These are phyloP conservation scores for Hemicrepidius hirtus DNA, from an alignment of 2,888 invertebrate genomes.

Conservation along the genomic window DNA sequence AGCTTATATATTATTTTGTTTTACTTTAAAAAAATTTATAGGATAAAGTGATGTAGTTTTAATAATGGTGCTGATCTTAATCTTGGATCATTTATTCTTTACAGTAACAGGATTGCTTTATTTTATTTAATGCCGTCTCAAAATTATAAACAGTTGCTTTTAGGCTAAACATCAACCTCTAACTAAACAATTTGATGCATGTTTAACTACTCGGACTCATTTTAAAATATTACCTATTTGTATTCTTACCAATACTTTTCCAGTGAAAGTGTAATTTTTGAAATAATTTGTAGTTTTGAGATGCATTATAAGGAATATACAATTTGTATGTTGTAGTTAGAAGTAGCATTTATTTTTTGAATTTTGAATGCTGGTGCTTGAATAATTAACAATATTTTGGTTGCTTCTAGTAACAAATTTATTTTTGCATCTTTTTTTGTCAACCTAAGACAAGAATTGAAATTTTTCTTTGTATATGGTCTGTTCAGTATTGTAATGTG, in stretches of 20 bases:
- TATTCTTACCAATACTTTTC: no score
- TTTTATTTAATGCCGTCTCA: slow-evolving; percentile 6
- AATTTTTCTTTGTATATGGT: slow-evolving; percentile 16
- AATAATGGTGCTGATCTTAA: slow-evolving; percentile 35
- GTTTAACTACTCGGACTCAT: no score
- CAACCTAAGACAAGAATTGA: background rate
- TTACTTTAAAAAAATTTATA: background rate
- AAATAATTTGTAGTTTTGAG: slow-evolving; percentile 31
- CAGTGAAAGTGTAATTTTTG: background rate
- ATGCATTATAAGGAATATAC: slow-evolving; percentile 15
- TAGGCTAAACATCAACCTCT: no score
- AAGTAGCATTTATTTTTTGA: background rate
- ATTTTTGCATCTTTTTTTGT: slow-evolving; percentile 20
- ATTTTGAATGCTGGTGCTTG: slow-evolving; percentile 2
- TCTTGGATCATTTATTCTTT: slow-evolving; percentile 1
- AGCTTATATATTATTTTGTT: slow-evolving; percentile 12
- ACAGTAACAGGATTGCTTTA: background rate
- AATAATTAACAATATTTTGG: background rate
- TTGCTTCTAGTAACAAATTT: background rate
- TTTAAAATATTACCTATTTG: no score
- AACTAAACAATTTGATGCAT: no score
- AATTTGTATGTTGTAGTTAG: background rate
- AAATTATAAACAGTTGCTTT: slow-evolving; percentile 14
- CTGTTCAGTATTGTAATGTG: slow-evolving; percentile 69
- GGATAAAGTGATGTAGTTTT: slow-evolving; percentile 13